Percentiles rank a stretch among this genome's conserved stretches.
These are phyloP conservation scores for Microplitis demolitor DNA, from an alignment of 1,140 invertebrate genomes.

Conservation along the genomic window DNA sequence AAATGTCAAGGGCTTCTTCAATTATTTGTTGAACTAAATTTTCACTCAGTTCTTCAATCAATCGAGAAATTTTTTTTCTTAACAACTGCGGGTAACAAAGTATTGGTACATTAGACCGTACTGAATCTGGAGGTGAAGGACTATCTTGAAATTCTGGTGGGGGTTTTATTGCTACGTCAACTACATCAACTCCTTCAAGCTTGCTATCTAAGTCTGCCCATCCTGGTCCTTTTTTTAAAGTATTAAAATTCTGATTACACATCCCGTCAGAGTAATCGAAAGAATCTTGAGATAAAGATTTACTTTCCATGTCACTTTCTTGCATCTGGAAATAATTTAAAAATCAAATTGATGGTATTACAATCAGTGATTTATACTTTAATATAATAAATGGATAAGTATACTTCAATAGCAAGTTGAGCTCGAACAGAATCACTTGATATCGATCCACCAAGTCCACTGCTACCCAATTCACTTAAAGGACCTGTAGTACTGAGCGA, in stretches of 20 bases:
- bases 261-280: slow-evolving; percentile 73
- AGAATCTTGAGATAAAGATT: slow-evolving; percentile 69
- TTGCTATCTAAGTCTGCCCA: slow-evolving; percentile 60
- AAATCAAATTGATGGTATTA: neutral
- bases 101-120: slow-evolving; percentile 49
- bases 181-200: slow-evolving; percentile 51
- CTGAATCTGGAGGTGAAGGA: slow-evolving; percentile 55
- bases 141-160: slow-evolving; percentile 80
- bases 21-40: slow-evolving; percentile 49
- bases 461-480: slow-evolving; percentile 60
- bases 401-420: slow-evolving; percentile 58
- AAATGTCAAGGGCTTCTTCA: slow-evolving; percentile 52
- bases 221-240: slow-evolving; percentile 76
- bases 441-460: slow-evolving; percentile 60
- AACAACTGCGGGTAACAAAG: slow-evolving; percentile 41
- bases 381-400: neutral
- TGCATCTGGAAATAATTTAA: slow-evolving; percentile 59
- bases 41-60: slow-evolving; percentile 50
- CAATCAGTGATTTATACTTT: neutral
- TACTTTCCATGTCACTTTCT: slow-evolving; percentile 71
- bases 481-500: slow-evolving; percentile 60
- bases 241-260: slow-evolving; percentile 80
- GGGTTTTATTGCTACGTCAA: slow-evolving; percentile 72
- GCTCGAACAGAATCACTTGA: slow-evolving; percentile 60
- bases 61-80: slow-evolving; percentile 40